Base-by-base conservation (phyloP, 2,113 vertebrate species). In the Corynorhinus townsendii region DNA sequence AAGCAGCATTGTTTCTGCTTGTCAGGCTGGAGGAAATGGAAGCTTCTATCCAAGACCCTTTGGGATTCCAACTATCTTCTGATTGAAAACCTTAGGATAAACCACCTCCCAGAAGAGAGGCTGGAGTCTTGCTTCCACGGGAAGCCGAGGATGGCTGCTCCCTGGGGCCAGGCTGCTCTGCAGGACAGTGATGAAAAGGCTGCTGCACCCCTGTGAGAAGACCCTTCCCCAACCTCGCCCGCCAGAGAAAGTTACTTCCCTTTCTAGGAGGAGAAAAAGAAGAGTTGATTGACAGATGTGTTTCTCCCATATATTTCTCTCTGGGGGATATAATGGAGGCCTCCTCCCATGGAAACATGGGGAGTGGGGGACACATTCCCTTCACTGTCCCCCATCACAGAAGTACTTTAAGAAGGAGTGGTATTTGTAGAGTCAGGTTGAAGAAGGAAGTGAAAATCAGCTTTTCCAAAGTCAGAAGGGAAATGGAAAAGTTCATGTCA, bases 381-480 rank as follows among this genome's bases (percentile, higher is more conserved):
- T 26, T 43, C 49, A n/a, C 11, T 1, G 30, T 24, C 15, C 40
- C 10, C 38, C 30, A 11, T 43, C 17, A 0, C 19, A 66, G 22
- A 45, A 82, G 20, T 30, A 28, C 47, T 92, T 62, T 22, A 52
- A 30, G 77, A 94, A 85, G 33, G 47, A 64, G 30, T 91, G n/a
- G 45, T 69, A 38, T 75, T 35, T 49, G 38, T 64, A 62, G 33
- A 94, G 35, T 68, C 43, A 14, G 38, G 43, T 71, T 80, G 75
- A 79, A 96, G 85, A 93, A 90, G 87, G 86, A 94, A 91, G 80
- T 64, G 69, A 96, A 66, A 80, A 73, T 54, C 20, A 28, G 40
- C 69, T 89, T 96, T 86, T 92, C 91, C 92, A 89, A 12, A 73
- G 54, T 93, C 62, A 64, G 71, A 90, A 94, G 47, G 66, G 45